Base-by-base conservation (phyloP, 2,113 vertebrate species). In the Pongo pygmaeus region DNA sequence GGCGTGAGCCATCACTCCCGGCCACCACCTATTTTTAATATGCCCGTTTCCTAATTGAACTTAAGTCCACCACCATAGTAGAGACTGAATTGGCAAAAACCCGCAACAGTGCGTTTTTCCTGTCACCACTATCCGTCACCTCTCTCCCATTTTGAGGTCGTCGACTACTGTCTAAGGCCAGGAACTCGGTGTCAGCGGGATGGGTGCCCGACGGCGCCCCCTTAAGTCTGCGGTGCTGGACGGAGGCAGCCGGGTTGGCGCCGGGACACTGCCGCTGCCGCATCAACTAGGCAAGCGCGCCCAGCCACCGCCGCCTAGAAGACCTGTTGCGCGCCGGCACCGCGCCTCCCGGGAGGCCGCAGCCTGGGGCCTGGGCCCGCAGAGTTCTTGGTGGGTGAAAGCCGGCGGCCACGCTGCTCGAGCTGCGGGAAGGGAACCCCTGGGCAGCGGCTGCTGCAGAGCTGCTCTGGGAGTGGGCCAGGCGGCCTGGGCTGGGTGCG, bases 281-380 rank as follows among this genome's bases (percentile, higher is more conserved):
- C 59, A 0, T 9, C 8, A 83, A 52, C 3, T 0, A 43, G 43
- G 67, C 10, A 32, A 14, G 43, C 30, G 4, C 35, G 16, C 89
- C 46, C 8, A 1, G 70, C 35, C 35, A 2, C 74, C 0, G 4
- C 2, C 1, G 23, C 70, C 69, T 1, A 32, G 23, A 30, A 35
- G 43, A 97, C 96, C 90, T 97, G 96, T 96, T 97, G 97, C 43
- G 14, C 74, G 6, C 69, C 0, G 10, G 30, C 38, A 11, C 22
- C 0, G 23, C 18, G 40, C 59, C 4, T 30, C 3, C 3, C 4
- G 55, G n/a, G 23, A 25, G 23, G 25, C 25, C 0, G 18, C 83
- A 48, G 74, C 40, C 13, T 13, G 57, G 84, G 3, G 3, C 30
- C 1, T 0, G 0, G 35, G 61, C 48, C 35, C 11, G 3, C 3